These are phyloP conservation scores for Aviceda subcristata DNA, from an alignment of 2,113 vertebrate genomes.

Conservation along the genomic window DNA sequence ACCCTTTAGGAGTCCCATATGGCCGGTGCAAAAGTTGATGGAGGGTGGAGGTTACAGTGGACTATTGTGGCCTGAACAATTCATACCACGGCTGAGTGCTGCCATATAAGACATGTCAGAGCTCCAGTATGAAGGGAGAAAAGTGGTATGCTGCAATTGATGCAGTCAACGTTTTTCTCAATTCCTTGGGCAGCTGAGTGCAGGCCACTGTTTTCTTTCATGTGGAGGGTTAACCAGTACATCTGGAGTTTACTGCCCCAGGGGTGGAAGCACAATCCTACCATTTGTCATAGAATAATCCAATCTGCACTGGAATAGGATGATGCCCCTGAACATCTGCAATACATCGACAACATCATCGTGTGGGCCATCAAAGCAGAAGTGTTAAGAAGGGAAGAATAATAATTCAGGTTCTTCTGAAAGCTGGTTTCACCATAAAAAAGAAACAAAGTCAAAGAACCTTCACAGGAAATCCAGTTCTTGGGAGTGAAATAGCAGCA, in stretches of 20 bases:
- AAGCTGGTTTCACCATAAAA: neutral
- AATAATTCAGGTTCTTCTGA: neutral
- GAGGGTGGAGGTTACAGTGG: neutral
- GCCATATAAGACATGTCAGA: neutral
- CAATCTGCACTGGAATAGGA: neutral
- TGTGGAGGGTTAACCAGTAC: neutral
- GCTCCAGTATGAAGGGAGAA: neutral
- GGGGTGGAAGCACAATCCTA: neutral
- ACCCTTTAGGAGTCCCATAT: neutral
- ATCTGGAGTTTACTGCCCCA: neutral
- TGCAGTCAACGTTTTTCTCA: neutral
- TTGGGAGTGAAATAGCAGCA: neutral
- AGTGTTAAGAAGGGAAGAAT: neutral
- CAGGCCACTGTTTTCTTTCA: neutral
- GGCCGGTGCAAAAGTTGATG: neutral
- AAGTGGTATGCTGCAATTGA: neutral
- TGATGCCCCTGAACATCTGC: neutral
- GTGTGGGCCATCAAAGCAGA: neutral
- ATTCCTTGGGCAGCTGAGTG: neutral
- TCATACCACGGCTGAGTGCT: neutral
- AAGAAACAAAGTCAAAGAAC: neutral
- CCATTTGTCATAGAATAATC: neutral
- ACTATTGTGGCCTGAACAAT: neutral
- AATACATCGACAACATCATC: neutral
- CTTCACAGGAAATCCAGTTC: neutral